These are phyloP conservation scores for Drosophila bipectinata DNA, from an alignment of 1,140 invertebrate genomes.

Conservation along the genomic window DNA sequence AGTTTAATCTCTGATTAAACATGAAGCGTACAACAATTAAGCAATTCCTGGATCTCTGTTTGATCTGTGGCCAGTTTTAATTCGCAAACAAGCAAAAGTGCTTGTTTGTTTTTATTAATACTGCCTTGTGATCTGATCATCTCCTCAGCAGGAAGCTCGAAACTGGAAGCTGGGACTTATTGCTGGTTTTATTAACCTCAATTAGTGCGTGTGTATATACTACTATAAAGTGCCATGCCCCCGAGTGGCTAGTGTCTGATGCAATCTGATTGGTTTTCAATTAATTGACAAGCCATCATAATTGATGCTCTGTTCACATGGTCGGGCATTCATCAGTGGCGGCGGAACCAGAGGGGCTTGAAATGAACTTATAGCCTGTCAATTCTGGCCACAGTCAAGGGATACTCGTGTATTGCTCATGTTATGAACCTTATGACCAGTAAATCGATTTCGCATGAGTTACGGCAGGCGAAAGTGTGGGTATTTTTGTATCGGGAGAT, in stretches of 20 bases:
- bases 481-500: background rate
- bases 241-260: conserved; percentile 18
- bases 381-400: conserved; percentile 11
- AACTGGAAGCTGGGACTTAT: conserved; percentile 10
- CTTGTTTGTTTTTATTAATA: background rate
- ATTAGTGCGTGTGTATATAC: conserved; percentile 38
- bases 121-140: conserved; percentile 6
- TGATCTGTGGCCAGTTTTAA: conserved; percentile 32
- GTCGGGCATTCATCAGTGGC: conserved; percentile 32
- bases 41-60: conserved; percentile 12
- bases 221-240: background rate
- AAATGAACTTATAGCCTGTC: conserved; percentile 22
- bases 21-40: conserved; percentile 26
- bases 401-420: background rate
- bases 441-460: conserved; percentile 16
- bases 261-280: conserved; percentile 64
- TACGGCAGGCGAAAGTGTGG: background rate
- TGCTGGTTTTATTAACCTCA: conserved; percentile 66
- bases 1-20: conserved; percentile 20
- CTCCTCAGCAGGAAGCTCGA: background rate
- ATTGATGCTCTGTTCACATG: conserved; percentile 58
- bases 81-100: conserved; percentile 4
- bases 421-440: conserved; percentile 4
- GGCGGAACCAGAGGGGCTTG: background rate
- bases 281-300: conserved; percentile 72